phyloP scores from a whole-genome alignment of 2,113 vertebrate species.

The Corythornis vintsioides region DNA sequence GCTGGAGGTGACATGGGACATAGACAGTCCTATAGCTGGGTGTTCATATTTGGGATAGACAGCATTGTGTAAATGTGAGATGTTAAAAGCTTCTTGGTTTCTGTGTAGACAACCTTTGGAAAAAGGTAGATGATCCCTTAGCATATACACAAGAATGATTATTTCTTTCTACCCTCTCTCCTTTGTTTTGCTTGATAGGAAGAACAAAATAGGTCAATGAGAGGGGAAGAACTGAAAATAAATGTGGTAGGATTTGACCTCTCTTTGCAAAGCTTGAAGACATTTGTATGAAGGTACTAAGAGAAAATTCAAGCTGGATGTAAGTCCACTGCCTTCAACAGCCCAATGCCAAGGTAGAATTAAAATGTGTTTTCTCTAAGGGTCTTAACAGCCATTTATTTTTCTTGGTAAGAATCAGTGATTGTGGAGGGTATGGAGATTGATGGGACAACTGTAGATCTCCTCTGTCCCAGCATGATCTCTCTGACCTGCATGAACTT shows the following conservation, averaged over 20 bases:
- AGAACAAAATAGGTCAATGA: neutral
- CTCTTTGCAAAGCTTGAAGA: neutral
- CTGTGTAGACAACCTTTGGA: neutral
- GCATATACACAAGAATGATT: neutral
- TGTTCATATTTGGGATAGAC: neutral
- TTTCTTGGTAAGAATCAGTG: neutral
- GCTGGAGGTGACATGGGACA: neutral
- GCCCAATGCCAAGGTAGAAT: neutral
- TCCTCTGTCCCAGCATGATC: neutral
- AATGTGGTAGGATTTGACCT: neutral
- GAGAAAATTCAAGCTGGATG: neutral
- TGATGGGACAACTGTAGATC: neutral
- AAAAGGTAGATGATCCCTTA: neutral
- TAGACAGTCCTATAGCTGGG: neutral
- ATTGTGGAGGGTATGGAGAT: neutral
- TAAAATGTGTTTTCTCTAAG: neutral
- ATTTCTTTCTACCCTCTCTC: neutral
- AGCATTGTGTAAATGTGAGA: neutral
- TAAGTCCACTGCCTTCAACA: neutral
- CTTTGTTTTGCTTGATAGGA: neutral
- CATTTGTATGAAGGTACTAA: neutral
- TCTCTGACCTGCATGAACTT: neutral
- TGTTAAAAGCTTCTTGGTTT: neutral
- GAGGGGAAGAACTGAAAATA: neutral
- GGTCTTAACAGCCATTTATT: neutral